phyloP scores from a whole-genome alignment of 2,797 vertebrate genomes.

The Chelmon rostratus region DNA sequence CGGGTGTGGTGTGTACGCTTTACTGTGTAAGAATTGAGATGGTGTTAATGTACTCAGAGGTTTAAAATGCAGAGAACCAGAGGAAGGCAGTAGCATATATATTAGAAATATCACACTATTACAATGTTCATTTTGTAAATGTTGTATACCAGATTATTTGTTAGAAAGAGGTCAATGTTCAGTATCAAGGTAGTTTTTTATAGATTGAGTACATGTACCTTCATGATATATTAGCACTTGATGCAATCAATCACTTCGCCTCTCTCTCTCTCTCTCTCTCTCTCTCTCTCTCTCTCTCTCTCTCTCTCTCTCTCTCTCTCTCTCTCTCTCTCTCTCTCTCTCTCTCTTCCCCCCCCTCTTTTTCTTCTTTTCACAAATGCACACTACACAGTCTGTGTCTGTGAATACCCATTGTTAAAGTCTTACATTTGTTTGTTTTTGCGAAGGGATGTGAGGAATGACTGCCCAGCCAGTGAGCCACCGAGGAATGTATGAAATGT shows the following conservation, averaged over 20 bases:
- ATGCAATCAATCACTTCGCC: constrained; percentile 80
- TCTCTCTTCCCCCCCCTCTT: constrained; percentile 16
- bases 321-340: too few relatives aligned
- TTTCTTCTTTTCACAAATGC: constrained; percentile 71
- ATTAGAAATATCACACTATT: constrained; percentile 83
- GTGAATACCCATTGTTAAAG: constrained; percentile 69
- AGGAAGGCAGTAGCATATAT: constrained; percentile 86
- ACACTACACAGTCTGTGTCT: constrained; percentile 71
- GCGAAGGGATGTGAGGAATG: constrained; percentile 54
- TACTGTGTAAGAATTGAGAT: constrained; percentile 65
- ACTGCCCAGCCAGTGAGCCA: constrained; percentile 66
- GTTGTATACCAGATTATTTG: constrained; percentile 86
- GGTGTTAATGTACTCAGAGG: constrained; percentile 65
- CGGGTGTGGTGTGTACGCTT: constrained; percentile 71
- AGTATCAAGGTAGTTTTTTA: constrained; percentile 86
- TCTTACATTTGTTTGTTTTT: constrained; percentile 68
- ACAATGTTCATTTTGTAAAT: constrained; percentile 85
- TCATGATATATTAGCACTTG: constrained; percentile 83
- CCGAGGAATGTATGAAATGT: constrained; percentile 79
- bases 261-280: constrained; percentile 16
- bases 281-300: not conserved
- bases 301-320: too few relatives aligned
- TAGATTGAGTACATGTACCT: constrained; percentile 81
- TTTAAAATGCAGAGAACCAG: constrained; percentile 77
- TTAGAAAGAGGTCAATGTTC: constrained; percentile 85